A percentile compares a stretch with the other conserved stretches of the same genome.
phyloP scores from a whole-genome alignment of 2,888 invertebrate genomes.

The Sympetrum striolatum region DNA sequence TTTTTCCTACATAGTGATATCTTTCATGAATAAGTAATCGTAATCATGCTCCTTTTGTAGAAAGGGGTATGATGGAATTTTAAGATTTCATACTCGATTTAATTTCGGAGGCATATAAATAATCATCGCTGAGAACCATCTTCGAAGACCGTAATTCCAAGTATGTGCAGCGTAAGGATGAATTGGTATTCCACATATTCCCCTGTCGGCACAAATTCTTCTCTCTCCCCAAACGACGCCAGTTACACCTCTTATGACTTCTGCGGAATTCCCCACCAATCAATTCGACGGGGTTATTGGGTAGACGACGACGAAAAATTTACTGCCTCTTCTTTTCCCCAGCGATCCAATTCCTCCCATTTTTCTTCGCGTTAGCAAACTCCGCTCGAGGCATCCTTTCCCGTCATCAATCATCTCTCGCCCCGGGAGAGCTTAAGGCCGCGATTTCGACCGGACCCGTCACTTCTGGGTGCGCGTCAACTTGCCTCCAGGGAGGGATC shows the following conservation, averaged over 20 bases:
- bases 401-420: conserved; percentile 12
- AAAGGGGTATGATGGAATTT: too few relatives aligned
- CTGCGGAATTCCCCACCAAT: background rate
- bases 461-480: background rate
- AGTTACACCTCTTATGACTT: background rate
- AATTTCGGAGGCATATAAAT: too few relatives aligned
- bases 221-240: too few relatives aligned
- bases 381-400: background rate
- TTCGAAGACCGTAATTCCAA: too few relatives aligned
- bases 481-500: background rate
- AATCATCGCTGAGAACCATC: too few relatives aligned
- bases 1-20: too few relatives aligned
- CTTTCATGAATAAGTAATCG: too few relatives aligned
- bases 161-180: too few relatives aligned
- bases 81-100: too few relatives aligned
- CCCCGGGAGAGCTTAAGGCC: background rate
- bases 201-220: too few relatives aligned
- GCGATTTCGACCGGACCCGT: background rate
- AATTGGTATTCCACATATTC: too few relatives aligned
- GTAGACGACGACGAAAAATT: background rate
- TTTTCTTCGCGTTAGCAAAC: background rate
- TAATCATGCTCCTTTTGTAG: too few relatives aligned
- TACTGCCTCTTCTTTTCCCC: background rate
- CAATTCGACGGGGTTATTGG: background rate
- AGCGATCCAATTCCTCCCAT: background rate